Base-by-base conservation (phyloP, 2,797 vertebrate species). In the Notoglanidium macrostoma region DNA sequence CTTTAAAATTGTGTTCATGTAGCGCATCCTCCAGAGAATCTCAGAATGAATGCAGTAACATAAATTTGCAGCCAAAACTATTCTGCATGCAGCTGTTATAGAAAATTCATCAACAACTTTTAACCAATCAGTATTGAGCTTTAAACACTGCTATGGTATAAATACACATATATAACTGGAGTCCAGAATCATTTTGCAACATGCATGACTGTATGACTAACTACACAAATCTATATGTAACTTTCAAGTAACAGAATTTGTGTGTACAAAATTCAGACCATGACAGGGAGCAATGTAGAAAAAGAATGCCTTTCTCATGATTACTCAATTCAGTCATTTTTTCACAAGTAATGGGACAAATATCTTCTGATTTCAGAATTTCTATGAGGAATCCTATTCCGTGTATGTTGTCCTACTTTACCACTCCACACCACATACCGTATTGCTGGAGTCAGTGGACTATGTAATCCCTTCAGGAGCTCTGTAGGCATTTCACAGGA, bases 391-490 rank as follows among this genome's bases (percentile, higher is more conserved):
- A 79, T 84, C 51, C 54, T 84, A 35, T 59, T 80, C 57, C 29
- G 21, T 72, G n/a, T 59, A 51, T 51, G 65, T 79, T 72, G 63
- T 84, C 40, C 82, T 78, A 68, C 59, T 70, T 83, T 59, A 70
- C 51, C 46, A 57, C n/a, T 73, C 54, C 67, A 35, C 54, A 87
- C 67, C 35, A 74, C 49, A 40, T 72, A 87, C 61, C 59, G 15
- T 67, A 83, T 26, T 49, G 44, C 55, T 1, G 55, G 32, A 88
- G 51, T 35, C 77, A 82, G 32, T 46, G 74, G 77, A 70, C 82
- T 46, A 82, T 57, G 82, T 88, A 77, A 86, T 88, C 70, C 46
- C 73, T 88, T 87, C 78, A 83, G 63, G 17, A 87, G 57, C 46
- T 57, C n/a, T 65, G 74, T 17, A 63, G 76, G 67, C 81, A 80